Conservation (phyloP, 2,888 invertebrate genomes). For the Peribatodes rhomboidaria region DNA sequence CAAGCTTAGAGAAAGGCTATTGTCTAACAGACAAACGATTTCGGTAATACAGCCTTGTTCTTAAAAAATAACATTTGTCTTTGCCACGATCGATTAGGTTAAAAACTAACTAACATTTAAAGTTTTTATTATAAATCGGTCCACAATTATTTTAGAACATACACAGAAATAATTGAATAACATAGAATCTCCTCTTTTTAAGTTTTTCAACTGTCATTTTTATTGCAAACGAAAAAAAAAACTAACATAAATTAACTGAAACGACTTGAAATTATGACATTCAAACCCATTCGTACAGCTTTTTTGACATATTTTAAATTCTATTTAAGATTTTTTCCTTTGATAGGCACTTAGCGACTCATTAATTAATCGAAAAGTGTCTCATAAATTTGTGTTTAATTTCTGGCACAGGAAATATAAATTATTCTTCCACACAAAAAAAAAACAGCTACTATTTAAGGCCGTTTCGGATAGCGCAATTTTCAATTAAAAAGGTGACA, state of each 20-base stretch:
- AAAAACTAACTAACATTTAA: not conserved
- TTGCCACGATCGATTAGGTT: slow-evolving; percentile 42
- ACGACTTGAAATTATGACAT: not conserved
- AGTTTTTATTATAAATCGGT: no score
- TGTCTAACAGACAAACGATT: slow-evolving; percentile 49
- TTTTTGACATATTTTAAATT: not conserved
- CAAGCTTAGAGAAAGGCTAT: slow-evolving; percentile 44
- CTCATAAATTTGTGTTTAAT: not conserved
- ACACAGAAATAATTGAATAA: no score
- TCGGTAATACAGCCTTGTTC: slow-evolving; percentile 54
- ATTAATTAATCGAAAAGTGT: not conserved
- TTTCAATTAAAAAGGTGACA: slow-evolving; percentile 35
- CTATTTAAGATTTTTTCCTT: not conserved
- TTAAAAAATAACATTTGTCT: slow-evolving; percentile 52
- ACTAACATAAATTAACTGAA: no score
- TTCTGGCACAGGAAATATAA: slow-evolving; percentile 6
- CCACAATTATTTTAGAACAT: no score
- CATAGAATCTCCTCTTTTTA: no score
- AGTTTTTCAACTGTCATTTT: no score
- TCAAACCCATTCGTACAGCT: not conserved
- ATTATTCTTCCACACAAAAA: slow-evolving; percentile 1
- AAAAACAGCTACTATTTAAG: slow-evolving; percentile 1
- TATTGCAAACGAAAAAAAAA: no score
- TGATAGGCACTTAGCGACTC: not conserved
- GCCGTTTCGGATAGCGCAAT: slow-evolving; percentile 4